Percentiles rank a stretch among this genome's conserved stretches.
These are phyloP conservation scores for Torymus auratus DNA, from an alignment of 2,888 invertebrate species.

Conservation along the genomic window DNA sequence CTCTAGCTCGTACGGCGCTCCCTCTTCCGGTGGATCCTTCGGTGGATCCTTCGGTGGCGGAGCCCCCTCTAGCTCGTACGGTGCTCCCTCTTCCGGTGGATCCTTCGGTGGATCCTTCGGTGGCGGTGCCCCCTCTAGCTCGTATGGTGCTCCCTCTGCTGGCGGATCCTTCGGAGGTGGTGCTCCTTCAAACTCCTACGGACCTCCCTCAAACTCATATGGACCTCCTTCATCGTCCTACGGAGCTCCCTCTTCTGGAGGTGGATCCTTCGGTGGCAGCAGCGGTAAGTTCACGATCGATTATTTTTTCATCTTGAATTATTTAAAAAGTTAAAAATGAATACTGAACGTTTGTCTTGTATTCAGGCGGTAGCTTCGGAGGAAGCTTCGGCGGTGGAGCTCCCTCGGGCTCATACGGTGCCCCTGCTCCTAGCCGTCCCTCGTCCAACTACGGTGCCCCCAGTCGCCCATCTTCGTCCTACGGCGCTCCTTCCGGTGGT, in stretches of 20 bases:
- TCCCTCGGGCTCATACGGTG: slow-evolving; percentile 71
- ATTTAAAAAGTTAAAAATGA: too few species aligned
- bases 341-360: too few species aligned
- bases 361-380: slow-evolving; percentile 50
- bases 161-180: slow-evolving; percentile 68
- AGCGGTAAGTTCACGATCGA: too few species aligned
- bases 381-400: slow-evolving; percentile 69
- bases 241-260: slow-evolving; percentile 72
- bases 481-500: slow-evolving; percentile 61
- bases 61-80: slow-evolving; percentile 64
- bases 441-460: slow-evolving; percentile 69
- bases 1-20: too few species aligned
- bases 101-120: slow-evolving; percentile 67
- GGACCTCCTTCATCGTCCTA: slow-evolving; percentile 73
- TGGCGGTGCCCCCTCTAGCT: slow-evolving; percentile 65
- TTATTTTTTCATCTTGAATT: too few species aligned
- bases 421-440: slow-evolving; percentile 63
- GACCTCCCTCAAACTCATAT: slow-evolving; percentile 67
- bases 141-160: slow-evolving; percentile 78
- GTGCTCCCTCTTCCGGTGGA: slow-evolving; percentile 79
- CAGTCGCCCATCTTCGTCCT: slow-evolving; percentile 61
- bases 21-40: slow-evolving; percentile 68
- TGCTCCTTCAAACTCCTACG: slow-evolving; percentile 70
- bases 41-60: slow-evolving; percentile 53
- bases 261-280: slow-evolving; percentile 66